Percentiles rank a stretch among this genome's conserved stretches.
Conservation (phyloP, 2,113 vertebrate species). For the Colossoma macropomum region DNA sequence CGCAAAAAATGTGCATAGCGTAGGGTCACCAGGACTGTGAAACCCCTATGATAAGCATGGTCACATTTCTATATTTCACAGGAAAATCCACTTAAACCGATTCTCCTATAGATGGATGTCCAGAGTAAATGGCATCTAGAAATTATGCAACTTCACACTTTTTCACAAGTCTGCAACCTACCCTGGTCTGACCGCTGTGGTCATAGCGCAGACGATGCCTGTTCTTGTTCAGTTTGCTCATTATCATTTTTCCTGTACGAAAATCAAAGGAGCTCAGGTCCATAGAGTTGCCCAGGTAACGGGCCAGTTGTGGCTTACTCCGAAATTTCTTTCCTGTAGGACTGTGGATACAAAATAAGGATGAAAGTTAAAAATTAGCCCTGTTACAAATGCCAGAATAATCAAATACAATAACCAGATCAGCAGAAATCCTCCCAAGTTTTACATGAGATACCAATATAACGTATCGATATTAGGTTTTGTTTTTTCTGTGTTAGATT, state of each 20-base stretch:
- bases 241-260: constrained; percentile 85
- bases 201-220: constrained; percentile 89
- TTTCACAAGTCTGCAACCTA: constrained; percentile 62
- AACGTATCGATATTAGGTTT: background rate
- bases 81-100: background rate
- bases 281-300: constrained; percentile 85
- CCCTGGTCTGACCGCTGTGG: constrained; percentile 86
- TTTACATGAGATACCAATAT: background rate
- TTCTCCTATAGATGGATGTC: background rate
- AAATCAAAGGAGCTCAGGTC: constrained; percentile 88
- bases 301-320: constrained; percentile 90
- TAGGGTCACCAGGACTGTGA: no score
- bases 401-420: no score
- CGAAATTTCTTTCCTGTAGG: constrained; percentile 91
- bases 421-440: background rate
- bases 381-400: no score
- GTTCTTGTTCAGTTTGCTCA: constrained; percentile 90
- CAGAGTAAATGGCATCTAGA: background rate
- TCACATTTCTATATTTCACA: background rate
- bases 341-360: constrained; percentile 69
- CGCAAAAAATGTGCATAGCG: no score
- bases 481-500: background rate
- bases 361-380: constrained; percentile 52
- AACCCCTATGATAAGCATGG: no score
- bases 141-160: background rate